These are phyloP conservation scores for Cichlasoma orientale DNA, from an alignment of 2,797 vertebrate species.

Conservation along the genomic window DNA sequence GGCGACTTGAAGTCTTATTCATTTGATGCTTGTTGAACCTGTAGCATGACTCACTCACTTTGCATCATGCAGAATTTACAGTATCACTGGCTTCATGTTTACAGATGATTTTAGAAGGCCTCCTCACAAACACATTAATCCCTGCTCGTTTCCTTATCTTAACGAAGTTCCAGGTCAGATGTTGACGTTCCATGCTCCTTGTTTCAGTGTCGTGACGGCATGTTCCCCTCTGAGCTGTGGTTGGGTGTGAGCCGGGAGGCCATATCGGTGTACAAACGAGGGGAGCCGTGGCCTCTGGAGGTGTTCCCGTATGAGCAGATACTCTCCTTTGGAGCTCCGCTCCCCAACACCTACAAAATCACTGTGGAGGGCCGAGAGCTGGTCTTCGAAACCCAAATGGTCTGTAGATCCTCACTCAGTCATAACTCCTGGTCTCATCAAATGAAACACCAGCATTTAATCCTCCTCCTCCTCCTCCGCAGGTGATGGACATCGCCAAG, in stretches of 20 bases:
- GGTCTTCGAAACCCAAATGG: slow-evolving; percentile 92
- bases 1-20: neutral
- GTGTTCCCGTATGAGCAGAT: slow-evolving; percentile 95
- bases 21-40: too few relatives aligned
- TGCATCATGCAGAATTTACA: too few relatives aligned
- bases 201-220: slow-evolving; percentile 86
- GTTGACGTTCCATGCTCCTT: accelerated
- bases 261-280: slow-evolving; percentile 94
- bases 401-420: slow-evolving; percentile 31
- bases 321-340: slow-evolving; percentile 93
- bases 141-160: too few relatives aligned
- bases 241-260: slow-evolving; percentile 91
- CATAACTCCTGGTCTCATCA: accelerated
- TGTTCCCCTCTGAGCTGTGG: slow-evolving; percentile 93
- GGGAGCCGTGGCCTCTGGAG: slow-evolving; percentile 91
- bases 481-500: slow-evolving; percentile 98
- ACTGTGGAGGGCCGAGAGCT: slow-evolving; percentile 93
- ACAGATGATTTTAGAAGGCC: too few relatives aligned
- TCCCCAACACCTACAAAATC: slow-evolving; percentile 92
- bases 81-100: too few relatives aligned
- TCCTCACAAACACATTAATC: too few relatives aligned
- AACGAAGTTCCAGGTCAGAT: neutral
- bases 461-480: slow-evolving; percentile 11
- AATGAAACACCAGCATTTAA: neutral
- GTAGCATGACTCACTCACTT: too few relatives aligned